These are phyloP conservation scores for Pseudorhombus dupliciocellatus DNA, from an alignment of 2,113 vertebrate species.

Conservation along the genomic window DNA sequence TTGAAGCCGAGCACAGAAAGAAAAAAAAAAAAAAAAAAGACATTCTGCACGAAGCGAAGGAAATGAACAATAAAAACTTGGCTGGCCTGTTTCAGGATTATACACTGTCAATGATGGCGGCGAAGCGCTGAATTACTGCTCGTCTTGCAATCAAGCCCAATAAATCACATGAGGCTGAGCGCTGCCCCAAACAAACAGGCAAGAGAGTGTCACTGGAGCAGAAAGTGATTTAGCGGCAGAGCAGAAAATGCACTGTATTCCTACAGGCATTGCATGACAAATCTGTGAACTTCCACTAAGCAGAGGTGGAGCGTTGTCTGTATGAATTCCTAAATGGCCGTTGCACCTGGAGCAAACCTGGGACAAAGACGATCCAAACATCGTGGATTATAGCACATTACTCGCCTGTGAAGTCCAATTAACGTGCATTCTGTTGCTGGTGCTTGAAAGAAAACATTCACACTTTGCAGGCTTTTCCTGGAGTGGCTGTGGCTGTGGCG, in stretches of 20 bases:
- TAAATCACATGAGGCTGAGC: conserved; percentile 63
- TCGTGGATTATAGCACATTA: conserved; percentile 9
- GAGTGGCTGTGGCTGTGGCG: conserved; percentile 14
- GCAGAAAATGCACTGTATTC: conserved; percentile 77
- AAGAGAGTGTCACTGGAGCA: conserved; percentile 63
- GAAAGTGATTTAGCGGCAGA: conserved; percentile 69
- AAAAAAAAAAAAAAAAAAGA: too few relatives aligned
- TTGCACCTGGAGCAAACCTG: conserved; percentile 41
- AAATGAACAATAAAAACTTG: conserved; percentile 27
- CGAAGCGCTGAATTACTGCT: conserved; percentile 38
- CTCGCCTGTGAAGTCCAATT: conserved; percentile 26
- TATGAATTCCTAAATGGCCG: conserved; percentile 68
- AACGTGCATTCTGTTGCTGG: conserved; percentile 21
- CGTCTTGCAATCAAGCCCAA: conserved; percentile 61
- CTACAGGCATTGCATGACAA: conserved; percentile 74
- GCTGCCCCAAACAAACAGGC: conserved; percentile 58
- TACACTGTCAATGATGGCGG: conserved; percentile 36
- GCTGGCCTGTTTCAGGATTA: conserved; percentile 19
- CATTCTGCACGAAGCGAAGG: conserved; percentile 19
- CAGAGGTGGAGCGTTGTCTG: conserved; percentile 57
- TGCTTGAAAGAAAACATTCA: neutral
- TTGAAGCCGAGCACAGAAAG: neutral
- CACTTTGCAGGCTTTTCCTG: conserved; percentile 23
- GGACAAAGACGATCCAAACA: conserved; percentile 18
- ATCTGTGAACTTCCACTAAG: conserved; percentile 69